A percentile compares a stretch with the other conserved stretches of the same genome.
Conservation (phyloP, 2,888 invertebrate genomes). For the Drosophila siamana region DNA sequence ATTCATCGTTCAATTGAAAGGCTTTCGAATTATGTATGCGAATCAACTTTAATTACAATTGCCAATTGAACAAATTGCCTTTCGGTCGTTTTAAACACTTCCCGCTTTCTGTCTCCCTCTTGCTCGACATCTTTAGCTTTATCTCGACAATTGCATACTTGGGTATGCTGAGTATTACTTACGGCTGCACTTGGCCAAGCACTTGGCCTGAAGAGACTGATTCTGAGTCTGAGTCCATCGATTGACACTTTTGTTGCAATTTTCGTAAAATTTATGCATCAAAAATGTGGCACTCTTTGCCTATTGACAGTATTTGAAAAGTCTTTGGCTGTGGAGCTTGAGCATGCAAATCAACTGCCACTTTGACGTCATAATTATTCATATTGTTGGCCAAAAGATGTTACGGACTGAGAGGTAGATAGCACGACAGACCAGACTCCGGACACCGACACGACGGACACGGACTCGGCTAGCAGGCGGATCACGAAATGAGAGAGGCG, state of each 20-base stretch:
- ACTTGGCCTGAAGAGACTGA: constrained; percentile 15
- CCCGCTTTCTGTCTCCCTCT: background rate
- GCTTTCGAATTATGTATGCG: constrained; percentile 21
- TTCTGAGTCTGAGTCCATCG: constrained; percentile 6
- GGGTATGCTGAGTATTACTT: constrained; percentile 17
- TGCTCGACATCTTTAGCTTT: background rate
- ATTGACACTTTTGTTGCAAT: constrained; percentile 42
- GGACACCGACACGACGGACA: background rate
- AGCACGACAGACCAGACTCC: background rate
- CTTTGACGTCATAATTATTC: constrained; percentile 74
- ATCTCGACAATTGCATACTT: constrained; percentile 4
- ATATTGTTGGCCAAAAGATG: constrained; percentile 66
- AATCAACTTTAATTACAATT: constrained; percentile 24
- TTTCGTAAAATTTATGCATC: constrained; percentile 32
- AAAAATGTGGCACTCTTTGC: constrained; percentile 29
- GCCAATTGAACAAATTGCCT: constrained; percentile 25
- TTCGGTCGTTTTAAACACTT: constrained; percentile 7
- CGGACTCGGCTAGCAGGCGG: background rate
- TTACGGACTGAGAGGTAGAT: constrained; percentile 28
- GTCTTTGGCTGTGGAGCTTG: constrained; percentile 43
- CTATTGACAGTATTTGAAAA: constrained; percentile 42
- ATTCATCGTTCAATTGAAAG: constrained; percentile 17
- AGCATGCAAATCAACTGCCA: constrained; percentile 71
- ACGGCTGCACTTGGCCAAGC: constrained; percentile 19
- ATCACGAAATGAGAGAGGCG: background rate